These are phyloP conservation scores for Oreochromis niloticus DNA, from an alignment of 2,113 vertebrate genomes.

Conservation along the genomic window DNA sequence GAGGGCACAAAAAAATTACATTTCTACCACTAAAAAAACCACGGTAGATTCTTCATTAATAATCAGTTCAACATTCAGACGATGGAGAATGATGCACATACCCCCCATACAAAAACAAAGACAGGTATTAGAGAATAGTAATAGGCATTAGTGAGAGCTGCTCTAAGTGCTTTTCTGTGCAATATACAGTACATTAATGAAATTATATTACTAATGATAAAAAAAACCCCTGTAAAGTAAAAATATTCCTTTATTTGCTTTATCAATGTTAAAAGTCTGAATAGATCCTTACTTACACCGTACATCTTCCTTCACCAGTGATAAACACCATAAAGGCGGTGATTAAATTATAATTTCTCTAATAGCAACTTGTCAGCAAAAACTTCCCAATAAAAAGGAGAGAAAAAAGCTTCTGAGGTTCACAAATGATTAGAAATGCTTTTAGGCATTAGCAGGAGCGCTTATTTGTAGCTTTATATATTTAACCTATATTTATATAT, in stretches of 20 bases:
- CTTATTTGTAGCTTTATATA: neutral
- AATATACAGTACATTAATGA: neutral
- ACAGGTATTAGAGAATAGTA: neutral
- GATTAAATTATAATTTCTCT: neutral
- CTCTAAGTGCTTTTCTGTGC: constrained; percentile 13
- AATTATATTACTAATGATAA: neutral
- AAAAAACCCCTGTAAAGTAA: neutral
- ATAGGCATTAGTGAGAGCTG: neutral
- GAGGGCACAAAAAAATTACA: neutral
- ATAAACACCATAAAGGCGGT: neutral
- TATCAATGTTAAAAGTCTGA: neutral
- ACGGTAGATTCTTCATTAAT: neutral
- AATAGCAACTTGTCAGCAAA: neutral
- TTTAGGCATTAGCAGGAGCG: neutral
- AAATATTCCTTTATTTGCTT: neutral
- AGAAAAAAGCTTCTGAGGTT: neutral
- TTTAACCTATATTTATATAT: neutral
- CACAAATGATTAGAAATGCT: neutral
- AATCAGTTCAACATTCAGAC: neutral
- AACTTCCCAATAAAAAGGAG: neutral
- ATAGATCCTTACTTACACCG: neutral
- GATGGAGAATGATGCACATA: fast-evolving
- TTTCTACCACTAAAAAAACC: neutral
- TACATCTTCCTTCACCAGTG: neutral
- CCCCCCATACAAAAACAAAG: neutral